Evolutionary conservation across 1,140 invertebrate genomes (phyloP), one percentile per base, ranked within the genome.

Genomic region (Macrotrachela quadricornifera): DNA sequence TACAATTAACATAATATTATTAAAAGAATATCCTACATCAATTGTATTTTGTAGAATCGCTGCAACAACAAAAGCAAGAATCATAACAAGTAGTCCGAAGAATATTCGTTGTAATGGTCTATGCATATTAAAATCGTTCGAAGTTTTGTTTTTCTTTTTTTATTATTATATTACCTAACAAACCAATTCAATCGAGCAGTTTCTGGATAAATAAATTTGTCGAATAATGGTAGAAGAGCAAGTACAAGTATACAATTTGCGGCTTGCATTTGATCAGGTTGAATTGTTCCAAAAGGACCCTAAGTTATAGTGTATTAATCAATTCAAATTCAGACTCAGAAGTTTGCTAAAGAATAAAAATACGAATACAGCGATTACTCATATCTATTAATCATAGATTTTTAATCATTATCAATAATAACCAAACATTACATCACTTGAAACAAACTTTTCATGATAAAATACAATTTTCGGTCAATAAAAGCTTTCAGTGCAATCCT

Each of bases 171-270:
- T 30, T 30, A 30, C 21, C 8, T 8, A 4, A 30, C 2, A 8
- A 30, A 8, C 21, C 75, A 56, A 41, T 61, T 63, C 50, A 71
- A 68, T 57, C 69, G 71, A 36, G 60, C 63, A 14, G 72, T 55
- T 4, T 66, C 54, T 14, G 72, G 73, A 64, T 84, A 85, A 15
- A 85, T 56, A 1, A 71, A 18, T 41, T 65, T 76, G 59, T 91
- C 81, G 63, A 88, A 87, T 0, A 92, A 47, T 0, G 88, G 85
- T 59, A 92, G 87, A 42, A 90, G 77, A 1, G 78, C 61, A 0
- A 95, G 63, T 46, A 92, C 84, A 4, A 88, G 69, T 1, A 92
- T 61, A 0, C 87, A 82, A 65, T 86, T 88, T 1, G 88, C 62
- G 1, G 62, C 62, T 60, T 65, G 40, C 15, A 42, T 56, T 50